phyloP scores from a whole-genome alignment of 2,888 invertebrate genomes.

The Yponomeuta evonymella region DNA sequence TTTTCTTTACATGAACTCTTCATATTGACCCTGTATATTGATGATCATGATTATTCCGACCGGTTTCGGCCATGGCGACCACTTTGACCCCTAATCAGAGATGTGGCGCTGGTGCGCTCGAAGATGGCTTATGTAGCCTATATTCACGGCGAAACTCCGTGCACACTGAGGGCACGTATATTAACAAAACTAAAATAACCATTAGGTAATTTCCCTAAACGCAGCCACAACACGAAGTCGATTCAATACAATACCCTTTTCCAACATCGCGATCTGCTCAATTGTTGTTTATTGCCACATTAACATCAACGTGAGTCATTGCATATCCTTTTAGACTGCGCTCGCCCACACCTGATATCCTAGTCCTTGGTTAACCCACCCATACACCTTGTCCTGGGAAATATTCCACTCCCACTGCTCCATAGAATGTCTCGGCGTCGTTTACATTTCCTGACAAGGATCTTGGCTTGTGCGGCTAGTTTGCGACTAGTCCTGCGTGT shows the following conservation, averaged over 20 bases:
- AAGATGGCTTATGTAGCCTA: too few species aligned
- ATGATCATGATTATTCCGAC: too few species aligned
- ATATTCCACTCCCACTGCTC: not conserved
- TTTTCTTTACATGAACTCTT: too few species aligned
- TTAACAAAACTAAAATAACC: not conserved
- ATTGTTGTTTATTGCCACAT: not conserved
- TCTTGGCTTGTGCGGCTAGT: not conserved
- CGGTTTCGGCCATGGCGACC: too few species aligned
- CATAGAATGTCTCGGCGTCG: not conserved
- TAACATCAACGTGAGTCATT: not conserved
- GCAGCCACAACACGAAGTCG: not conserved
- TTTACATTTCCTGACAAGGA: constrained; percentile 1
- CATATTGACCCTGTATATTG: too few species aligned
- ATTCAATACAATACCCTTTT: not conserved
- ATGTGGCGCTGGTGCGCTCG: too few species aligned
- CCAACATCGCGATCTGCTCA: not conserved
- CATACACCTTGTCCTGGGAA: not conserved
- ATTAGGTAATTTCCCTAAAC: not conserved
- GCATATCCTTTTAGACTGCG: not conserved
- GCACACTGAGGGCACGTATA: too few species aligned
- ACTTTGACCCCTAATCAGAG: too few species aligned
- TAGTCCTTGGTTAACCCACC: not conserved
- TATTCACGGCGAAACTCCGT: too few species aligned
- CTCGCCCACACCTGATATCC: constrained; percentile 2
- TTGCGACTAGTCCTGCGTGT: not conserved